phyloP scores from a whole-genome alignment of 2,797 vertebrate genomes.

The Pangasius macronema region DNA sequence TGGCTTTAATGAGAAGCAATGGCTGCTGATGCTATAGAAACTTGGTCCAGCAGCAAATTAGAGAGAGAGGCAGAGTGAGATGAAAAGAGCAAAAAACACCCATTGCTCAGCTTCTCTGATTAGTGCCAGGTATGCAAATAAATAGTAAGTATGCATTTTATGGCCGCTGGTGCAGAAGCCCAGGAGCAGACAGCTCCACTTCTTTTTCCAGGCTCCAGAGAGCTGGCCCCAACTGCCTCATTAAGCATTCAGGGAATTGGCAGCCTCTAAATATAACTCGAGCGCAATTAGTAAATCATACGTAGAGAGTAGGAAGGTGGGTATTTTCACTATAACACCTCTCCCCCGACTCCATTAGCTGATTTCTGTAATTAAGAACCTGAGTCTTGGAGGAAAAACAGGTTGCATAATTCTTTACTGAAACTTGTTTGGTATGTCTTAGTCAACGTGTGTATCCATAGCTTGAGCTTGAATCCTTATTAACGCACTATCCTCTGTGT shows the following conservation, averaged over 20 bases:
- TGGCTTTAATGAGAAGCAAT: slow-evolving; percentile 51
- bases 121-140: slow-evolving; percentile 56
- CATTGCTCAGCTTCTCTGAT: slow-evolving; percentile 53
- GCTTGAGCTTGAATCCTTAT: slow-evolving; percentile 30
- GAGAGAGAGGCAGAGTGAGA: slow-evolving; percentile 17
- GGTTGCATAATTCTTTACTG: slow-evolving; percentile 36
- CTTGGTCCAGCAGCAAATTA: slow-evolving; percentile 46
- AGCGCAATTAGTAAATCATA: slow-evolving; percentile 62
- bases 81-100: slow-evolving; percentile 9
- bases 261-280: slow-evolving; percentile 60
- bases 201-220: slow-evolving; percentile 61
- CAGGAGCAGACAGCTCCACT: slow-evolving; percentile 46
- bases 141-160: slow-evolving; percentile 57
- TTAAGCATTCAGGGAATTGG: slow-evolving; percentile 64
- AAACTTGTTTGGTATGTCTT: slow-evolving; percentile 18
- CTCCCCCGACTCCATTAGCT: slow-evolving; percentile 1
- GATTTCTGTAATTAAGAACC: slow-evolving; percentile 45
- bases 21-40: slow-evolving; percentile 42
- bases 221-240: slow-evolving; percentile 59
- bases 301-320: slow-evolving; percentile 46
- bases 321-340: slow-evolving; percentile 43
- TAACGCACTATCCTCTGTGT: slow-evolving; percentile 30
- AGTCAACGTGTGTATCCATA: slow-evolving; percentile 47
- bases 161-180: slow-evolving; percentile 46
- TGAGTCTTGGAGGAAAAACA: slow-evolving; percentile 40